A percentile compares a stretch with the other conserved stretches of the same genome.
phyloP scores from a whole-genome alignment of 2,113 vertebrate species.

The Mobula birostris region DNA sequence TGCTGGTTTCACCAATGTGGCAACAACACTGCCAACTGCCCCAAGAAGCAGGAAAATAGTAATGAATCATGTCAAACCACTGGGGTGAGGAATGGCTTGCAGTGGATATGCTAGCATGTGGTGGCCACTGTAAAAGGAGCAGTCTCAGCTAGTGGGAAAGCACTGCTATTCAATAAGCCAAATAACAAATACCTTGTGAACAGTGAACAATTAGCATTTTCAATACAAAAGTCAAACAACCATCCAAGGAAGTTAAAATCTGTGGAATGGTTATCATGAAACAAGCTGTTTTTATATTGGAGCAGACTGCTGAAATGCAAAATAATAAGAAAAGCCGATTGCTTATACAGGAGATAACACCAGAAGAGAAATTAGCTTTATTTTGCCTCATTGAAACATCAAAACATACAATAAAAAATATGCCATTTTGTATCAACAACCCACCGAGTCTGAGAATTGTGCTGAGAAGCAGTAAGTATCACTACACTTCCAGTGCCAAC shows the following conservation, averaged over 20 bases:
- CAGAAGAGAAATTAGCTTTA: no score
- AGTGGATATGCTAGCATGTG: background rate
- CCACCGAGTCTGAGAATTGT: no score
- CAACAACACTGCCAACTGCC: background rate
- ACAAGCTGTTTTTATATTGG: background rate
- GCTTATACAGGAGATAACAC: background rate
- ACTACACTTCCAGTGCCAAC: no score
- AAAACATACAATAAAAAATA: no score
- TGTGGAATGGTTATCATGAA: background rate
- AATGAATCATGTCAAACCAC: no score
- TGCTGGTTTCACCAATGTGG: background rate
- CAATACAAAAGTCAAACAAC: background rate
- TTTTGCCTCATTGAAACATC: no score
- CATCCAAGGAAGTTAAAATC: background rate
- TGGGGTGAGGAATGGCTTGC: background rate
- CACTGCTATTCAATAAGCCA: background rate
- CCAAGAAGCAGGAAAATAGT: background rate
- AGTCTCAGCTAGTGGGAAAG: background rate
- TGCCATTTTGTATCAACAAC: no score
- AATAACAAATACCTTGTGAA: background rate
- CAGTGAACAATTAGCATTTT: background rate
- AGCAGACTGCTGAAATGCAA: background rate
- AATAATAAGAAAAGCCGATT: background rate
- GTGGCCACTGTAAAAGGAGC: no score
- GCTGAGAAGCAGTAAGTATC: no score